phyloP scores from a whole-genome alignment of 2,113 vertebrate genomes.

The Myotis davidii region DNA sequence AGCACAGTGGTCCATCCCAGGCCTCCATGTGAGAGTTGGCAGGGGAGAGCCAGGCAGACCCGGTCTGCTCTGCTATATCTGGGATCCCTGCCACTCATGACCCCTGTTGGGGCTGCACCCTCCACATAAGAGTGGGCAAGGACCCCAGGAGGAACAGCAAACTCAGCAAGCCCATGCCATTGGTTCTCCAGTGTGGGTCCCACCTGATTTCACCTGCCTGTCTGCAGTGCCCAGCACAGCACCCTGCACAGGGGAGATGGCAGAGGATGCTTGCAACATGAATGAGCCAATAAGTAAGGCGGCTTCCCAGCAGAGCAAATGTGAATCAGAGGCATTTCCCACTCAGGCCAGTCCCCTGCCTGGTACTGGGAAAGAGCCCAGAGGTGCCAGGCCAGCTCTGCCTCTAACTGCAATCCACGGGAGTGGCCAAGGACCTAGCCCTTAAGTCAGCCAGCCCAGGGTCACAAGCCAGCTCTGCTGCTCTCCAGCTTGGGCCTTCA shows the following conservation, averaged over 20 bases:
- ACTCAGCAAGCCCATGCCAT: background rate
- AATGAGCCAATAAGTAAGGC: conserved; percentile 65
- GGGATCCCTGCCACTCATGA: background rate
- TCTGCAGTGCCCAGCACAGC: background rate
- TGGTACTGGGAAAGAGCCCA: background rate
- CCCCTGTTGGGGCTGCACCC: background rate
- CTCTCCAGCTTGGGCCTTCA: background rate
- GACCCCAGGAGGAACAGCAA: background rate
- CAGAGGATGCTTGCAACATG: conserved; percentile 15
- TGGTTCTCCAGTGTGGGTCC: fast-evolving
- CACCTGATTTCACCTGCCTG: background rate
- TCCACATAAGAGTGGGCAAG: background rate
- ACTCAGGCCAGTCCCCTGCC: background rate
- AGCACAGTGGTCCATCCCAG: background rate
- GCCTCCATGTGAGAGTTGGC: background rate
- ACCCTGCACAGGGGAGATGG: background rate
- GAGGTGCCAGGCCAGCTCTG: conserved; percentile 21
- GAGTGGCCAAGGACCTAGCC: background rate
- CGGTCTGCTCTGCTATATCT: background rate
- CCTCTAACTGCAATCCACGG: background rate
- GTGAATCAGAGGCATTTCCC: conserved; percentile 74
- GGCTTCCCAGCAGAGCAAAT: conserved; percentile 67
- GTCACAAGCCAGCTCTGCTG: background rate
- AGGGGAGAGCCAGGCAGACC: background rate
- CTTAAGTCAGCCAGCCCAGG: background rate